Percentiles rank a stretch among this genome's conserved stretches.
Conservation (phyloP, 2,888 invertebrate genomes). For the Drosophila affinis region DNA sequence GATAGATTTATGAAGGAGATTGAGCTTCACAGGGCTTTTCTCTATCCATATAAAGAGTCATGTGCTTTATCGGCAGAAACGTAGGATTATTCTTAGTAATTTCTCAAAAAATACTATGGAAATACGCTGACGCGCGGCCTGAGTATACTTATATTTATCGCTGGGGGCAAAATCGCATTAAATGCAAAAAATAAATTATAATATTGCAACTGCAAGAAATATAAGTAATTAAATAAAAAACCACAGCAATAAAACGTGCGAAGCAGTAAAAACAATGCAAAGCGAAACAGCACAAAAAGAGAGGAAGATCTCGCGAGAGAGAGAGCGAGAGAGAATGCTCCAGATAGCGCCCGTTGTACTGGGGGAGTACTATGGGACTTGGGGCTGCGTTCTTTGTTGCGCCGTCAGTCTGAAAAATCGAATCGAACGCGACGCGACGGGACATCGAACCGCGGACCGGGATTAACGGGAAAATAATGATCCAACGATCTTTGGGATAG, state of each 20-base stretch:
- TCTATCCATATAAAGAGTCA: not conserved
- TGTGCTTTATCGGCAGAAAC: not conserved
- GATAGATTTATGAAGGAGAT: not conserved
- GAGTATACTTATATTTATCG: not conserved
- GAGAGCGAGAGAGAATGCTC: conserved; percentile 20
- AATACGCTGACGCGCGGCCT: not conserved
- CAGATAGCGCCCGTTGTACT: conserved; percentile 29
- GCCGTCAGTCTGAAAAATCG: conserved; percentile 46
- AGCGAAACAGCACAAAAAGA: conserved; percentile 2
- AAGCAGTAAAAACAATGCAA: conserved; percentile 32
- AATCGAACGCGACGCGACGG: conserved; percentile 22
- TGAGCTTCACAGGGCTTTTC: not conserved
- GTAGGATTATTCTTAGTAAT: not conserved
- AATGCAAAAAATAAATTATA: conserved; percentile 6
- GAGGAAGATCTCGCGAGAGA: conserved; percentile 1
- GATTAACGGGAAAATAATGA: not conserved
- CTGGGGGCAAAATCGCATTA: not conserved
- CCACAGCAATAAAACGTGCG: conserved; percentile 29
- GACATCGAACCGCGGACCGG: conserved; percentile 14
- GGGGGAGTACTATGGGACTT: conserved; percentile 7
- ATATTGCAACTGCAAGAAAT: conserved; percentile 22
- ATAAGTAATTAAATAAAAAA: conserved; percentile 25
- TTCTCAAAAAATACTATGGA: not conserved
- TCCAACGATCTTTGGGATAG: conserved; percentile 1
- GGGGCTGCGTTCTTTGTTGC: conserved; percentile 31